Base-by-base conservation (phyloP, 2,113 vertebrate genomes). In the Silurus asotus region DNA sequence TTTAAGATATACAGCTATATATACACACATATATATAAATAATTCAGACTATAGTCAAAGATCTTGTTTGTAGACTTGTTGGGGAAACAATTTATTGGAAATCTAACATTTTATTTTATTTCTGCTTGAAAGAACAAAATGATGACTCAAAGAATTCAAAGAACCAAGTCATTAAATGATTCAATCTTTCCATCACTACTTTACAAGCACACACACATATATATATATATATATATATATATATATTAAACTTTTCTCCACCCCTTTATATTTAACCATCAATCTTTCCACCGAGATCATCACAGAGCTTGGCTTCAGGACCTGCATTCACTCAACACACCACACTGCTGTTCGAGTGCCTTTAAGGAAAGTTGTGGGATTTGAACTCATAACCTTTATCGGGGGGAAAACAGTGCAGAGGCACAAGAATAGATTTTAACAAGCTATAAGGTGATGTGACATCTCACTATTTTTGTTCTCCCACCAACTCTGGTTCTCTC, bases 381-480 rank as follows among this genome's bases (percentile, higher is more conserved):
- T 78, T 78, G n/a, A 78, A 28, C 55, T 37, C 53, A 58, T 51
- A 58, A 37, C 15, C 25, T 28, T 78, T 45, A 45, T 59, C 1
- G 25, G n/a, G 5, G 14, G 0, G 25, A 1, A 74, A 45, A 49
- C 23, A 6, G 23, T 28, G 6, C n/a, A 37, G 8, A 37, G 28
- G 55, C 25, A 37, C 55, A 59, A 10, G 76, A 59, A 59, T 79
- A 79, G 55, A 59, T 59, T 79, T 79, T 17, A 79, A 79, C 55
- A 19, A 59, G 76, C 25, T 37, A 59, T 7, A 59, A 59, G 76
- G 53, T 79, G 55, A 28, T 45, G 56, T 80, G 77, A 80, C 77
- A 80, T 80, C 53, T 59, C 77, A 61, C 28, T 79, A 79, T 61
- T 80, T 80, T 15, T 59, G 55, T 79, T 20, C 77, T 53, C 19